These are phyloP conservation scores for Hozukius guyotensis DNA, from an alignment of 2,797 vertebrate species.

Conservation along the genomic window DNA sequence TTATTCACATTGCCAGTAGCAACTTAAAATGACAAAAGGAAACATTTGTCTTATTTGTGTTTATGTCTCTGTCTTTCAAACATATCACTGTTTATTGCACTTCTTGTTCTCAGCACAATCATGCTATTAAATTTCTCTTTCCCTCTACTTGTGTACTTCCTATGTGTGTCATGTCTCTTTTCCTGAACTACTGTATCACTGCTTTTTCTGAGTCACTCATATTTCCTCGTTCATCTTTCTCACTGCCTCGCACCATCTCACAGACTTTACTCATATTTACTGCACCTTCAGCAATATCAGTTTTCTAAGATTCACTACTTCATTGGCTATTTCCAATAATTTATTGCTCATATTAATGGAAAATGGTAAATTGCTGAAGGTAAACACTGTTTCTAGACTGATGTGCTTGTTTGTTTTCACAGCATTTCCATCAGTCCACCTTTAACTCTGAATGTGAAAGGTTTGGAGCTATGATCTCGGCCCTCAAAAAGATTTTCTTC, in stretches of 20 bases:
- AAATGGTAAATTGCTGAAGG: constrained; percentile 21
- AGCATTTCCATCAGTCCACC: neutral
- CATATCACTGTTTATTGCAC: constrained; percentile 81
- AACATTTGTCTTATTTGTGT: constrained; percentile 25
- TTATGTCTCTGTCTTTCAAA: constrained; percentile 70
- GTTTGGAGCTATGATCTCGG: constrained; percentile 25
- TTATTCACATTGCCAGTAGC: constrained; percentile 12
- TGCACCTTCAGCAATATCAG: constrained; percentile 10
- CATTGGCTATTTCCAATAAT: neutral
- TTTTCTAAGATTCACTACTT: neutral
- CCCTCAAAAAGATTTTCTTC: neutral
- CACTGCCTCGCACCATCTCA: constrained; percentile 6
- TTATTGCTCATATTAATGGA: neutral
- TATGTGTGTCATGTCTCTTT: constrained; percentile 37
- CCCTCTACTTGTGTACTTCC: constrained; percentile 57
- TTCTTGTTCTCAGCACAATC: constrained; percentile 83
- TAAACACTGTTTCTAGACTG: neutral
- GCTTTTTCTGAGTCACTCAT: neutral
- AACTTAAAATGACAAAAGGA: constrained; percentile 17
- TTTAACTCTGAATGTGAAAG: neutral
- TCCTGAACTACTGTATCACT: constrained; percentile 13
- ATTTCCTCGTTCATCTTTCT: constrained; percentile 31
- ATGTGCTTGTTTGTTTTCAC: constrained; percentile 16
- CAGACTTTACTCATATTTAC: neutral
- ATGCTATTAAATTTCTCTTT: constrained; percentile 88